Conservation (phyloP, 1,140 invertebrate species). For the Drosophila repletoides region DNA sequence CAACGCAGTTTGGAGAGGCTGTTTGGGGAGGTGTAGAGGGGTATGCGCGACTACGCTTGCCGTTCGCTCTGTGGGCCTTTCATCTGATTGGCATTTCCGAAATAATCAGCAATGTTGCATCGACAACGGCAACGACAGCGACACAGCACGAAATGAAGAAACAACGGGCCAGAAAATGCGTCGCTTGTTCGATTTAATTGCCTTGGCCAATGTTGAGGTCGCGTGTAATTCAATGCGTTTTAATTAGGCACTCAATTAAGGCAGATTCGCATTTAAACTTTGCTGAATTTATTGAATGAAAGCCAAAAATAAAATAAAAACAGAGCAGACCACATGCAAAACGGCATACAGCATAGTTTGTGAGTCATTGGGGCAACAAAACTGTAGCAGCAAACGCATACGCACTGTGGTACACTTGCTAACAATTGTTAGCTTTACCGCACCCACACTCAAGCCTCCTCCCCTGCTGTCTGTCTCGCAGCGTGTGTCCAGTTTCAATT, state of each 20-base stretch:
- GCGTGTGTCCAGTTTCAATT: slow-evolving; percentile 47
- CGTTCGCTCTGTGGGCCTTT: slow-evolving; percentile 52
- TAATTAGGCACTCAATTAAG: slow-evolving; percentile 72
- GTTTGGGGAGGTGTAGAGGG: background rate
- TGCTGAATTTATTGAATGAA: slow-evolving; percentile 1
- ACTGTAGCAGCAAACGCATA: slow-evolving; percentile 15
- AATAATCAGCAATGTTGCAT: slow-evolving; percentile 70
- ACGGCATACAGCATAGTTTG: slow-evolving; percentile 11
- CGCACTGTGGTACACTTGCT: slow-evolving; percentile 8
- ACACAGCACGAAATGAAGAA: slow-evolving; percentile 31
- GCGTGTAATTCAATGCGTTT: slow-evolving; percentile 72
- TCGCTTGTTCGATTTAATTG: slow-evolving; percentile 76
- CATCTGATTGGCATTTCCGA: slow-evolving; percentile 79
- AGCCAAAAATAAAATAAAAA: background rate
- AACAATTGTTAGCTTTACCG: slow-evolving; percentile 4
- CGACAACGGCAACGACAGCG: slow-evolving; percentile 19
- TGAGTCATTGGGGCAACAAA: slow-evolving; percentile 1
- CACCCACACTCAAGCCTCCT: background rate
- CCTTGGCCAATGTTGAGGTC: slow-evolving; percentile 54
- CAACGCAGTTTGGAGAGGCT: slow-evolving; percentile 23
- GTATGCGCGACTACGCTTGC: slow-evolving; percentile 12
- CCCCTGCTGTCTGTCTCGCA: slow-evolving; percentile 2
- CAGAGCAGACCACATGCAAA: slow-evolving; percentile 16
- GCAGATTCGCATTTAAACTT: slow-evolving; percentile 50
- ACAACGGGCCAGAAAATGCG: slow-evolving; percentile 35